Evolutionary conservation across 35 echinoderm and acorn worm genomes (phyloP).

Genomic region (Hemicentrotus pulcherrimus): DNA sequence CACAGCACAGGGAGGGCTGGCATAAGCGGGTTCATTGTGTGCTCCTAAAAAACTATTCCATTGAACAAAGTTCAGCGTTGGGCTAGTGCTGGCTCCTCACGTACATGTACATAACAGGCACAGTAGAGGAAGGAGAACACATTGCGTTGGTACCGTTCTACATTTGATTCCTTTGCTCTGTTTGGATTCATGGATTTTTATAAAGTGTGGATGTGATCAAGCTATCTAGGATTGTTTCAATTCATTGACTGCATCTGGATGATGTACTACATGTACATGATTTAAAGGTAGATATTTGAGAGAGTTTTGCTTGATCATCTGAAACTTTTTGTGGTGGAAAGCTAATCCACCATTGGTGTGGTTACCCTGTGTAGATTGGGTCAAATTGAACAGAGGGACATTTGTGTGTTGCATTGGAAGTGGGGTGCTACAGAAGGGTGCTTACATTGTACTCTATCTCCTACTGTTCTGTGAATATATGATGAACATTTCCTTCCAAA

Average conservation of each 20-base stretch:
- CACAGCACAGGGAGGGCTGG: neutral
- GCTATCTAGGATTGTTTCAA: neutral
- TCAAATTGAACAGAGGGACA: slow-evolving; percentile 1
- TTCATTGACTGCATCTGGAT: neutral
- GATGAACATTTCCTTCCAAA: neutral
- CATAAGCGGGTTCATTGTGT: slow-evolving; percentile 31
- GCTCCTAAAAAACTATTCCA: slow-evolving; percentile 30
- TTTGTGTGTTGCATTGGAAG: neutral
- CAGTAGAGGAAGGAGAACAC: neutral
- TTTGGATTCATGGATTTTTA: neutral
- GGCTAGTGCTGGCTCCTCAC: neutral
- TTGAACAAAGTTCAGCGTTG: slow-evolving; percentile 35
- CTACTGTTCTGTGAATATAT: neutral
- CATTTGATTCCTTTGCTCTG: neutral
- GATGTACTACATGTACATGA: neutral
- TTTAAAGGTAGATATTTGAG: neutral
- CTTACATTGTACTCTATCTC: neutral
- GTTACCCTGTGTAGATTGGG: neutral
- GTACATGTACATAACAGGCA: neutral
- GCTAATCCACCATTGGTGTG: neutral
- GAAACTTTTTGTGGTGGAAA: neutral
- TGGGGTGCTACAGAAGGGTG: neutral
- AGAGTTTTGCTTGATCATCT: neutral
- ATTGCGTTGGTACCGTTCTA: neutral
- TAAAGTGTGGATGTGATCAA: neutral